Base-by-base conservation (phyloP, 2,797 vertebrate genomes). In the Sebastolobus alascanus region DNA sequence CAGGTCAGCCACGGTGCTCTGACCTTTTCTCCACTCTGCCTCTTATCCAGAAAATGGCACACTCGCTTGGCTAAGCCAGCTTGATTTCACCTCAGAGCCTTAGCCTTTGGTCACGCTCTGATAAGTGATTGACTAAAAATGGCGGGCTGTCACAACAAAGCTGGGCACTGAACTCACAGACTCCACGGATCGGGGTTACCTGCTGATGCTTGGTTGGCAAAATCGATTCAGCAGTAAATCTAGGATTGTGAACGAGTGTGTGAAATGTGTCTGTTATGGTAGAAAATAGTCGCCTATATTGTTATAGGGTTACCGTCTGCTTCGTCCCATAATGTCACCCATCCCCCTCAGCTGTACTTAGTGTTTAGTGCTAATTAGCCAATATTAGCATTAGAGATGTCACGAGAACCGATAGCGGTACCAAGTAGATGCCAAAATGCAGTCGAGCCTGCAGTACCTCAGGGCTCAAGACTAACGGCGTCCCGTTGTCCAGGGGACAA, bases 61-160 rank as follows among this genome's bases (percentile, higher is more conserved):
- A 33, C 58, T 83, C 11, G 22, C 77, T 75, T 35, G 80, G 79
- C 79, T 81, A 52, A 80, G 73, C 72, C 82, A 55, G 82, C 85
- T 84, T 75, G 75, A 80, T 76, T 86, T 85, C 58, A 86, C 76
- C 84, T 84, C 60, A 84, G 83, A 90, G 79, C 77, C 76, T 67
- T 20, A 56, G 37, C 79, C 83, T 86, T 90, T 83, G 76, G 92
- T 90, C 80, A 82, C 1, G 61, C 82, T 91, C 84, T 69, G 79
- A 80, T 89, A 80, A 75, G 76, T 84, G 77, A 85, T 74, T 81
- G 85, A 89, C 81, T 83, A 50, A 61, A 87, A 92, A 80, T 74
- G 43, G 79, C 46, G 16, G 14, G 61, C 82, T 70, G 79, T 84
- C 73, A 78, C 84, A 70, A 80, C 60, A 82, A 75, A 72, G 46